phyloP scores from a whole-genome alignment of 2,797 vertebrate species.

The Clarias fuscus region DNA sequence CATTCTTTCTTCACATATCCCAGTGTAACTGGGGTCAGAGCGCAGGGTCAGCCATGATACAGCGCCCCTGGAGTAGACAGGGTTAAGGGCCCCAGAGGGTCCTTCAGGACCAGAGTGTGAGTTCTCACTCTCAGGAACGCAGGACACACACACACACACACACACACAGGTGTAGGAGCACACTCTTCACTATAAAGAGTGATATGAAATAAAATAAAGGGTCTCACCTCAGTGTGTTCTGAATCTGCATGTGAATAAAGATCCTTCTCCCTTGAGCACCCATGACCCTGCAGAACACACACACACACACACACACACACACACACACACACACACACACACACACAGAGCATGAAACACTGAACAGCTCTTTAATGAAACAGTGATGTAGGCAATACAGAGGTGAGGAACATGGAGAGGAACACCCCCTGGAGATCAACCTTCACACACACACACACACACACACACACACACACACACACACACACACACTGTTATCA shows the following conservation, averaged over 20 bases:
- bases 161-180: not conserved
- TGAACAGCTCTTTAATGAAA: not conserved
- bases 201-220: not conserved
- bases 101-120: not conserved
- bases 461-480: not conserved
- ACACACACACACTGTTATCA: not conserved
- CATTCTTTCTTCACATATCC: too few relatives aligned
- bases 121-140: not conserved
- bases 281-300: not conserved
- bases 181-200: not conserved
- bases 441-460: too few relatives aligned
- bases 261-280: constrained; percentile 20
- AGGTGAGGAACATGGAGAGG: not conserved
- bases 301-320: not conserved
- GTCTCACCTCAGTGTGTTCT: not conserved
- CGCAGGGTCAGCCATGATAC: too few relatives aligned
- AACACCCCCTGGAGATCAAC: not conserved
- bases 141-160: not conserved
- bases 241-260: not conserved
- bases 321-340: not conserved
- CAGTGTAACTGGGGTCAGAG: too few relatives aligned
- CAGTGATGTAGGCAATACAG: not conserved
- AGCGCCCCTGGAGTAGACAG: too few relatives aligned
- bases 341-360: not conserved
- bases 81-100: not conserved